Percentiles rank a stretch among this genome's conserved stretches.
Evolutionary conservation across 2,113 vertebrate genomes (phyloP).

Genomic region (Carlito syrichta): DNA sequence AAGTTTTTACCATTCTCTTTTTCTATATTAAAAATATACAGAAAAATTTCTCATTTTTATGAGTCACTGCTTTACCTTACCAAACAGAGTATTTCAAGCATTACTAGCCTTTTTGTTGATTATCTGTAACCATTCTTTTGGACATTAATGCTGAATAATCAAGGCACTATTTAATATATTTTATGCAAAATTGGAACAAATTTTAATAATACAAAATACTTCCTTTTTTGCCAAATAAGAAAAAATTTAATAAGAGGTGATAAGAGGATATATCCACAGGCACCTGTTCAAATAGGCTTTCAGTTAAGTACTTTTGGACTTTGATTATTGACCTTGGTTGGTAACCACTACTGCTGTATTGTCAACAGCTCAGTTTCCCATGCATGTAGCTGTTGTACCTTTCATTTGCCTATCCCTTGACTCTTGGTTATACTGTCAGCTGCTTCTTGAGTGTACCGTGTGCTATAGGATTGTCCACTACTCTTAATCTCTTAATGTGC

Average conservation of each 20-base stretch:
- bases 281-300: constrained; percentile 40
- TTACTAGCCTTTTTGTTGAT: neutral
- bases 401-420: neutral
- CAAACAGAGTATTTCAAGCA: neutral
- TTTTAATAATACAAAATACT: constrained; percentile 38
- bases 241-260: constrained; percentile 24
- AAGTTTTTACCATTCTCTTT: neutral
- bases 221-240: constrained; percentile 43
- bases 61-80: neutral
- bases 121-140: neutral
- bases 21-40: neutral
- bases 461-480: neutral
- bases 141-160: neutral
- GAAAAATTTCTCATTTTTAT: neutral
- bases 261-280: constrained; percentile 9
- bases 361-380: neutral
- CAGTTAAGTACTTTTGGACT: neutral
- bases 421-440: neutral
- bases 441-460: neutral
- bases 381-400: too few relatives aligned
- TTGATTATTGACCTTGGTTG: too few relatives aligned
- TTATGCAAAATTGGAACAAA: neutral
- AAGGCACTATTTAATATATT: neutral
- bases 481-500: neutral
- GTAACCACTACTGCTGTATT: neutral